A percentile compares a stretch with the other conserved stretches of the same genome.
Evolutionary conservation across 2,888 invertebrate species (phyloP).

Genomic region (Lepidocyrtoides sp.): DNA sequence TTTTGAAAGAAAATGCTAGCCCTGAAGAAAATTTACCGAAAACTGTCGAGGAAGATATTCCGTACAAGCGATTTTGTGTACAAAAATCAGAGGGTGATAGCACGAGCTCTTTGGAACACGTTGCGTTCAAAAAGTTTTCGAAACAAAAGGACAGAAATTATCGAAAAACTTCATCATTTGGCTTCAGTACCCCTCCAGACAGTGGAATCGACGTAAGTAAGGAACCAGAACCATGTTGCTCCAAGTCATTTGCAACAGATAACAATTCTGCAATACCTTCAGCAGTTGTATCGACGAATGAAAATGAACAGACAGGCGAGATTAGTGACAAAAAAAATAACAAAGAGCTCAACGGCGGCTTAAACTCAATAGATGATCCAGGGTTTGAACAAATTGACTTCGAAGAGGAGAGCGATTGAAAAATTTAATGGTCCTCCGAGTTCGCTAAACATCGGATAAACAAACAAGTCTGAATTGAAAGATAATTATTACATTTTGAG

Average conservation of each 20-base stretch:
- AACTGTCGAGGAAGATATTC: not conserved
- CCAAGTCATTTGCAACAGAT: conserved; percentile 32
- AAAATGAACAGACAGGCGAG: not conserved
- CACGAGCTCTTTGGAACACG: conserved; percentile 34
- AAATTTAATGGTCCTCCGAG: conserved; percentile 52
- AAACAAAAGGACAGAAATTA: conserved; percentile 66
- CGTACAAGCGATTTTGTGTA: conserved; percentile 35
- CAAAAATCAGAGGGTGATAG: conserved; percentile 31
- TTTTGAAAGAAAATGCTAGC: conserved; percentile 28
- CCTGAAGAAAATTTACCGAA: not conserved
- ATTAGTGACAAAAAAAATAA: not conserved
- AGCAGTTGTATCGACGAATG: not conserved
- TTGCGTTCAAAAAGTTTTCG: conserved; percentile 52
- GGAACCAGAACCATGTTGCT: conserved; percentile 70
- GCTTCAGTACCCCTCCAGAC: conserved; percentile 64
- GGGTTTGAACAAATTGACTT: conserved; percentile 56
- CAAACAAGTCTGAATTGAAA: too few relatives aligned
- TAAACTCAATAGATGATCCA: conserved; percentile 26
- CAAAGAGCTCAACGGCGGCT: not conserved
- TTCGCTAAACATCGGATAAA: conserved; percentile 76
- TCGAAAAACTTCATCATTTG: conserved; percentile 20
- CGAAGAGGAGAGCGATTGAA: conserved; percentile 54
- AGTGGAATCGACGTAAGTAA: conserved; percentile 78
- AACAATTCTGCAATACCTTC: not conserved
- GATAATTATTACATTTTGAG: not conserved